Evolutionary conservation across 1,140 invertebrate genomes (phyloP), one percentile per base, ranked within the genome.

Genomic region (Atta texana): DNA sequence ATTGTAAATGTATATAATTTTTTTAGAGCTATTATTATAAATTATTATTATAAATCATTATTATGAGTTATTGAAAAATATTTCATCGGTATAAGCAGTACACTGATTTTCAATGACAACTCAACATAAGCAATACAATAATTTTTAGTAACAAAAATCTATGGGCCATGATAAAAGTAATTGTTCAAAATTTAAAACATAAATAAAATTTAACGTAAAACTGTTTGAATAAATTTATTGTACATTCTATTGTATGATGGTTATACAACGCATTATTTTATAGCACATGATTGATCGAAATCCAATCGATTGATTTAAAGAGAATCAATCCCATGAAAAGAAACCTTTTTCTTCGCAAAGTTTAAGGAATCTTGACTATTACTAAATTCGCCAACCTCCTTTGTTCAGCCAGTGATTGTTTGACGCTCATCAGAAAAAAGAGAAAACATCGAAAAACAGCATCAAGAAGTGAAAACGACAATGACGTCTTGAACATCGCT

Each of bases 291-390:
- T 76, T 61, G 16, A 77, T 39, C 21, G 21, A 28, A 31, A 44
- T 6, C 3, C 39, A 28, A 68, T 18, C 44, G 63, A 44, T 76
- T 24, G 28, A 49, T 5, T 78, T 31, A 51, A 24, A 75, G 69
- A 84, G 69, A 84, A 74, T 4, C 69, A 84, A 84, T 84, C 39
- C 69, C 24, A 75, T 34, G n/a, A 44, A 68, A 55, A 14, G 34
- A 68, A 49, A 16, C n/a, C 69, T 74, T 14, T 44, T 57, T 28
- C 34, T n/a, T 7, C 24, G n/a, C 18, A 24, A 84, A 84, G 24
- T 84, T 71, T 2, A 16, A 81, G 31, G 31, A 21, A 71, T 61
- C 63, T 61, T 31, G 69, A 74, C n/a, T 24, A 51, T 51, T 24
- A 18, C 21, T 66, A 55, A 80, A 2, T 63, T 51, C 18, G 55